These are phyloP conservation scores for Halisarca cf. caerulea DNA, from an alignment of 37 sponge, comb jelly and placozoan genomes.

Conservation along the genomic window DNA sequence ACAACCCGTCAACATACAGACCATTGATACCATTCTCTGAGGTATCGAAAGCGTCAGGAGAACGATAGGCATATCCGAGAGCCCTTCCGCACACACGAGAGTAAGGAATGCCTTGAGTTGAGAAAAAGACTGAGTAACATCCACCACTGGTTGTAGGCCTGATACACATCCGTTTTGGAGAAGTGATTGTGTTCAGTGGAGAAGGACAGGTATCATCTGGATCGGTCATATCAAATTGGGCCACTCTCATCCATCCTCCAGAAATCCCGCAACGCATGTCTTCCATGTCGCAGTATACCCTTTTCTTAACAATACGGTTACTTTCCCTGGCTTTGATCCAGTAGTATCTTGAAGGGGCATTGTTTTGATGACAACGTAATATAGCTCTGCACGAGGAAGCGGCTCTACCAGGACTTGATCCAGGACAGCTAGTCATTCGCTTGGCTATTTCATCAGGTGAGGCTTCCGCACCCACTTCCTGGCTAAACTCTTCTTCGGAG, in stretches of 20 bases:
- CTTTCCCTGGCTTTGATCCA: neutral
- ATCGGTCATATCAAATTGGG: neutral
- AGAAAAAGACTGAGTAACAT: neutral
- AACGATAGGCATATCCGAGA: neutral
- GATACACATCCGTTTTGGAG: neutral
- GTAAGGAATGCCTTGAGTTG: neutral
- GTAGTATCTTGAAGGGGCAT: neutral
- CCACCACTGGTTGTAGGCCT: too few species aligned
- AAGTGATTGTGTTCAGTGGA: neutral
- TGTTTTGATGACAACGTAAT: too few species aligned
- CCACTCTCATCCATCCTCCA: neutral
- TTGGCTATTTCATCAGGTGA: too few species aligned
- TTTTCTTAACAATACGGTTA: neutral
- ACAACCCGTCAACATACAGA: neutral
- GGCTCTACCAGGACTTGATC: too few species aligned
- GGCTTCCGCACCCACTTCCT: too few species aligned
- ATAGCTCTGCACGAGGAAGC: too few species aligned
- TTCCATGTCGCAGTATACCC: neutral
- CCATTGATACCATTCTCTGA: neutral
- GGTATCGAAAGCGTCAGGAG: neutral
- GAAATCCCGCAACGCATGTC: neutral
- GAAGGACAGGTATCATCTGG: neutral
- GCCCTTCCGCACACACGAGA: neutral
- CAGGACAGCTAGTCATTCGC: too few species aligned
- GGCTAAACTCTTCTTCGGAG: too few species aligned